Evolutionary conservation across 2,888 invertebrate genomes (phyloP).

Genomic region (Dryomyza anilis): DNA sequence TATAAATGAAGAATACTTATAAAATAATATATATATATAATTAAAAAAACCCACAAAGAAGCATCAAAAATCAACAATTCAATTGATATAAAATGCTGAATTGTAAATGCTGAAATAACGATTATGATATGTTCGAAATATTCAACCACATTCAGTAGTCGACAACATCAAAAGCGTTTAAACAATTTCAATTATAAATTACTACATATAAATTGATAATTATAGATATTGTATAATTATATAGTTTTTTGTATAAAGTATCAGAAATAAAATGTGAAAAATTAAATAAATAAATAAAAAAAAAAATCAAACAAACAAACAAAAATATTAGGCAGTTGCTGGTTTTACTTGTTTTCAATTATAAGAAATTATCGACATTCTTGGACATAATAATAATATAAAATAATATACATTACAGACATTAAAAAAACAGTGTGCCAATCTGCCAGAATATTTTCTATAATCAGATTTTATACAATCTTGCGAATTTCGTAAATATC

Average conservation of each 20-base stretch:
- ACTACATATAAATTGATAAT: slow-evolving; percentile 11
- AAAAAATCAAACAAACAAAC: not conserved
- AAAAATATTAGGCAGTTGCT: too few relatives aligned
- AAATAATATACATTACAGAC: too few relatives aligned
- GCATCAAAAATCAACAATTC: not conserved
- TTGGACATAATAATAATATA: too few relatives aligned
- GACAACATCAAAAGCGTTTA: slow-evolving; percentile 1
- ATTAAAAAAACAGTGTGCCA: too few relatives aligned
- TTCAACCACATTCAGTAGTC: too few relatives aligned
- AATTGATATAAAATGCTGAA: not conserved
- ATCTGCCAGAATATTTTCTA: too few relatives aligned
- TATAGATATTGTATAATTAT: slow-evolving; percentile 23
- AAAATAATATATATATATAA: not conserved
- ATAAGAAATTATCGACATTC: too few relatives aligned
- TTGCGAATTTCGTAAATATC: too few relatives aligned
- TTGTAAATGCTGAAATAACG: not conserved
- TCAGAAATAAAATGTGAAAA: slow-evolving; percentile 23
- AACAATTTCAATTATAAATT: slow-evolving; percentile 20
- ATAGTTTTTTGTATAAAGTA: slow-evolving; percentile 27
- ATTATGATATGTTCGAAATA: not conserved
- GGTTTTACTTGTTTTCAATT: too few relatives aligned
- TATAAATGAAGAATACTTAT: not conserved
- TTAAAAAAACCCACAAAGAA: not conserved
- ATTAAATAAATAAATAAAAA: slow-evolving; percentile 9
- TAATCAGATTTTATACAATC: too few relatives aligned